Percentiles rank a stretch among this genome's conserved stretches.
Conservation (phyloP, 1,140 invertebrate genomes). For the Cotesia typhae region DNA sequence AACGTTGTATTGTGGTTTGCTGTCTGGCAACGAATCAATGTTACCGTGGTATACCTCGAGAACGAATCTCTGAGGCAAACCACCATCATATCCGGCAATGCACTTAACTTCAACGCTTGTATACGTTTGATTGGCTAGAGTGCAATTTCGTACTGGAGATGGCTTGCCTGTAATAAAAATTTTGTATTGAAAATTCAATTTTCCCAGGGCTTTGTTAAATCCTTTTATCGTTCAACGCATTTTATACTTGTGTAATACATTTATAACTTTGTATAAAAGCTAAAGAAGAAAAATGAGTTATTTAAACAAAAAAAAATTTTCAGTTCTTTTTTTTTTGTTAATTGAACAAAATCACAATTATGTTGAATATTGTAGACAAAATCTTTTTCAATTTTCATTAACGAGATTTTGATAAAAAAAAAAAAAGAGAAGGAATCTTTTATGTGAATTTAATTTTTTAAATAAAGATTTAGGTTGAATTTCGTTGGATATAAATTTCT, state of each 20-base stretch:
- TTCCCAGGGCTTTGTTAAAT: too few relatives aligned
- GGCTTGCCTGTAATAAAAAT: conserved; percentile 72
- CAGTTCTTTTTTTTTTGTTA: too few relatives aligned
- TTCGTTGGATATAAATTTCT: too few relatives aligned
- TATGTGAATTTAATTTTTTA: too few relatives aligned
- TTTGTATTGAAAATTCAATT: conserved; percentile 8
- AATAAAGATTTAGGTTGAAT: too few relatives aligned
- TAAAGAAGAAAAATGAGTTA: too few relatives aligned
- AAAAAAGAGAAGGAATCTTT: too few relatives aligned
- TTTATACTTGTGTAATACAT: conserved; percentile 15
- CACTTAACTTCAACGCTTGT: conserved; percentile 80
- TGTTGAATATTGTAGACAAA: too few relatives aligned
- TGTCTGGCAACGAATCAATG: conserved; percentile 56
- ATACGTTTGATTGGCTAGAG: conserved; percentile 77
- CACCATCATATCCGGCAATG: conserved; percentile 83
- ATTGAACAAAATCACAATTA: too few relatives aligned
- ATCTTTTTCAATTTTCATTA: too few relatives aligned
- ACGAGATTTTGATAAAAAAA: too few relatives aligned
- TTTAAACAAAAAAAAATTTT: too few relatives aligned
- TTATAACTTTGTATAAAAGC: conserved; percentile 5
- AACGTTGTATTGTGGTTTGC: conserved; percentile 71
- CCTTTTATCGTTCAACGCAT: neutral
- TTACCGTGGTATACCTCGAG: conserved; percentile 78
- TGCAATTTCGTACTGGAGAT: conserved; percentile 78
- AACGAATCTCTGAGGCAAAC: conserved; percentile 80